Conservation (phyloP, 2,113 vertebrate species). For the Menura novaehollandiae region DNA sequence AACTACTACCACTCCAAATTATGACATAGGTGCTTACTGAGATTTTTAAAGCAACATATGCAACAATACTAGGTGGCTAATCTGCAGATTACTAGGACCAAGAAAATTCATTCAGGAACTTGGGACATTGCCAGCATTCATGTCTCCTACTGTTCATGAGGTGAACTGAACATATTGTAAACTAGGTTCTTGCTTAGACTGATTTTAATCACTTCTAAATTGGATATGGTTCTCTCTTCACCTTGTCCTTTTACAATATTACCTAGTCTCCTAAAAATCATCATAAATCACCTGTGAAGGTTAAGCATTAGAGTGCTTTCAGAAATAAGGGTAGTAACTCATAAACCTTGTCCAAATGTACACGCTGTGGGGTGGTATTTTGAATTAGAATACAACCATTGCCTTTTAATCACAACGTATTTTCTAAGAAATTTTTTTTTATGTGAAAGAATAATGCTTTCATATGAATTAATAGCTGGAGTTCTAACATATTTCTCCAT, state of each 20-base stretch:
- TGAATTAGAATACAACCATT: background rate
- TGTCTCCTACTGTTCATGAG: background rate
- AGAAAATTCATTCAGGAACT: background rate
- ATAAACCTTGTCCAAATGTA: constrained; percentile 16
- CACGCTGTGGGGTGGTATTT: background rate
- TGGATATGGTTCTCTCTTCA: background rate
- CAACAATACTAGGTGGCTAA: background rate
- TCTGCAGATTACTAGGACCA: background rate
- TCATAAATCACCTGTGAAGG: background rate
- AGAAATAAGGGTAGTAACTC: background rate
- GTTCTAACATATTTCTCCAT: background rate
- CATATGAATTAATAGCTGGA: background rate
- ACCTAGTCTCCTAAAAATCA: background rate
- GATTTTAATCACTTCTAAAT: constrained; percentile 4
- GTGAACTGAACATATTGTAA: background rate
- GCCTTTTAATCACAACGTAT: background rate
- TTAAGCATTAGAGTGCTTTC: background rate
- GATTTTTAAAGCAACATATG: background rate
- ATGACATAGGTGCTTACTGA: background rate
- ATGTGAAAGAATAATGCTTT: background rate
- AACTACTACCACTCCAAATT: background rate
- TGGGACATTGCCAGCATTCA: background rate
- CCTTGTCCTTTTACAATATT: background rate
- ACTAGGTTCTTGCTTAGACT: background rate
- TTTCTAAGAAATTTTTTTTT: background rate